A percentile compares a stretch with the other conserved stretches of the same genome.
phyloP scores from a whole-genome alignment of 2,797 vertebrate genomes.

The Pipistrellus kuhlii region DNA sequence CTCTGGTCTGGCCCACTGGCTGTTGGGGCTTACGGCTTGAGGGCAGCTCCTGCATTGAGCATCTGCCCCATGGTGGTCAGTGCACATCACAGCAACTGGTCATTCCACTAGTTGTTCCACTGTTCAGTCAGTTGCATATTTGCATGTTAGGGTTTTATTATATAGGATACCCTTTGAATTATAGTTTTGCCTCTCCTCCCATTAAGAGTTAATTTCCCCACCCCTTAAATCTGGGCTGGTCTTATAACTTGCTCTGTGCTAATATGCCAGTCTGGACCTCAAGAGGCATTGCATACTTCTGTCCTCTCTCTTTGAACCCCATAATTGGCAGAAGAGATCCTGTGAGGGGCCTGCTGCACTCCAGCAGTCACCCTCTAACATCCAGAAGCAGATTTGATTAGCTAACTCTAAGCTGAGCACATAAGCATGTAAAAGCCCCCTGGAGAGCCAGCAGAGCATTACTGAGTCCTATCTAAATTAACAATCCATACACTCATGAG shows the following conservation, averaged over 20 bases:
- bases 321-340: background rate
- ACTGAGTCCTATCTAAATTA: background rate
- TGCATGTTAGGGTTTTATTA: too few species aligned
- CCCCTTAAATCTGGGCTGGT: background rate
- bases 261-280: background rate
- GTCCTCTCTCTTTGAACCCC: background rate
- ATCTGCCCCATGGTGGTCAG: too few species aligned
- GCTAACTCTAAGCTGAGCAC: background rate
- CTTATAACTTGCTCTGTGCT: background rate
- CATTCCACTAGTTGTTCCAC: too few species aligned
- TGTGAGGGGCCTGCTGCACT: accelerated
- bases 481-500: background rate
- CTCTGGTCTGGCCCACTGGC: too few species aligned
- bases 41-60: too few species aligned
- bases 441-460: background rate
- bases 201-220: background rate
- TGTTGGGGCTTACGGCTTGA: too few species aligned
- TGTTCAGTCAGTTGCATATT: too few species aligned
- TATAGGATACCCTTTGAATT: background rate
- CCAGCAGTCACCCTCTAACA: background rate
- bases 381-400: background rate
- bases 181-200: background rate
- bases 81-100: too few species aligned
- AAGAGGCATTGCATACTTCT: background rate
- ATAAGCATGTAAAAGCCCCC: background rate